These are phyloP conservation scores for Byasa hedistus DNA, from an alignment of 2,888 invertebrate species.

Conservation along the genomic window DNA sequence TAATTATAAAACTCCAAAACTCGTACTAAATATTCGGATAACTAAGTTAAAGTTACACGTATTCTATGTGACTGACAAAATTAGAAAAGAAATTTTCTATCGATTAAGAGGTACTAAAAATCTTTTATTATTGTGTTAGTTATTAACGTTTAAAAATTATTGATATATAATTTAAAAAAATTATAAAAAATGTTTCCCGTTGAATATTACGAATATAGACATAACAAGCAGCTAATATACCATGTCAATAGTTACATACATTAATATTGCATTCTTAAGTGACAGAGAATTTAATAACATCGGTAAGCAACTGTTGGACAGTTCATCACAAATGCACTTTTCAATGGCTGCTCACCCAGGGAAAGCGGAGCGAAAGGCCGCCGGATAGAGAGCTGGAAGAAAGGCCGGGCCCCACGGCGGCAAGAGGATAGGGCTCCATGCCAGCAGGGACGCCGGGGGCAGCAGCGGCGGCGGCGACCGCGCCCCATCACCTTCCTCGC, in stretches of 20 bases:
- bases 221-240: not conserved
- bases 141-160: no score
- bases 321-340: not conserved
- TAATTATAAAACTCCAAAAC: no score
- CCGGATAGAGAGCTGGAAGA: conserved; percentile 85
- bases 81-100: no score
- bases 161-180: no score
- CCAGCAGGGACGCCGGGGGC: conserved; percentile 83
- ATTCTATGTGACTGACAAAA: no score
- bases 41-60: no score
- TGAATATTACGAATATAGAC: no score
- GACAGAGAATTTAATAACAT: not conserved
- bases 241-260: not conserved
- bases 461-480: conserved; percentile 68
- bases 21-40: no score
- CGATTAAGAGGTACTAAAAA: no score
- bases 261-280: not conserved
- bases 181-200: no score
- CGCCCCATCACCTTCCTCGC: conserved; percentile 70
- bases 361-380: conserved; percentile 84
- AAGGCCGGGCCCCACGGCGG: conserved; percentile 88
- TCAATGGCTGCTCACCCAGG: conserved; percentile 84
- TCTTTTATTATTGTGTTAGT: no score
- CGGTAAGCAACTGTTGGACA: not conserved
- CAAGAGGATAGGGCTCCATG: conserved; percentile 87